Evolutionary conservation across 2,113 vertebrate species (phyloP).

Genomic region (Chaetodon auriga): DNA sequence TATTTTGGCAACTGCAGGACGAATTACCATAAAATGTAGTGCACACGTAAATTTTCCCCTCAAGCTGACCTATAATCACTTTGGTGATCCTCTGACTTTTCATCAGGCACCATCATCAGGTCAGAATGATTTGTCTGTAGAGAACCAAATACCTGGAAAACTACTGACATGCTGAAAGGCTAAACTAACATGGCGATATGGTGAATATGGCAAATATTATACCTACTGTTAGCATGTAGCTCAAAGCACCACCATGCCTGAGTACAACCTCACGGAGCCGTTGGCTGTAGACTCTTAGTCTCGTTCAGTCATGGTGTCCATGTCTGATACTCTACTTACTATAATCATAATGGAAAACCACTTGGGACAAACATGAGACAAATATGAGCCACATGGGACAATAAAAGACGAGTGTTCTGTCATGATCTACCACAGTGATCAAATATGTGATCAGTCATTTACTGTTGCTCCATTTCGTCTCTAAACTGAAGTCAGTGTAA

Average conservation of each 20-base stretch:
- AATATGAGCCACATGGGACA: background rate
- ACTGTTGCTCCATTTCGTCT: background rate
- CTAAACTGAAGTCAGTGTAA: slow-evolving; percentile 8
- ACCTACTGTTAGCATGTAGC: background rate
- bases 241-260: background rate
- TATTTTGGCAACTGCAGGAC: too few relatives aligned
- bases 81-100: too few relatives aligned
- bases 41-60: too few relatives aligned
- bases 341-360: background rate
- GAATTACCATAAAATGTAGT: too few relatives aligned
- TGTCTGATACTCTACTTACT: too few relatives aligned
- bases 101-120: too few relatives aligned
- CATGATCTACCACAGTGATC: background rate
- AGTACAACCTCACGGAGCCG: too few relatives aligned
- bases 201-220: background rate
- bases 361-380: background rate
- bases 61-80: too few relatives aligned
- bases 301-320: too few relatives aligned
- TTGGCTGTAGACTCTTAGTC: too few relatives aligned
- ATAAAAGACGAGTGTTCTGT: too few relatives aligned
- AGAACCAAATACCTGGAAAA: background rate
- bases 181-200: background rate
- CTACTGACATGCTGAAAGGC: background rate
- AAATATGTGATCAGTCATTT: background rate
- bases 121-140: too few relatives aligned